Base-by-base conservation (phyloP, 1,140 invertebrate species). In the Bombus huntii region DNA sequence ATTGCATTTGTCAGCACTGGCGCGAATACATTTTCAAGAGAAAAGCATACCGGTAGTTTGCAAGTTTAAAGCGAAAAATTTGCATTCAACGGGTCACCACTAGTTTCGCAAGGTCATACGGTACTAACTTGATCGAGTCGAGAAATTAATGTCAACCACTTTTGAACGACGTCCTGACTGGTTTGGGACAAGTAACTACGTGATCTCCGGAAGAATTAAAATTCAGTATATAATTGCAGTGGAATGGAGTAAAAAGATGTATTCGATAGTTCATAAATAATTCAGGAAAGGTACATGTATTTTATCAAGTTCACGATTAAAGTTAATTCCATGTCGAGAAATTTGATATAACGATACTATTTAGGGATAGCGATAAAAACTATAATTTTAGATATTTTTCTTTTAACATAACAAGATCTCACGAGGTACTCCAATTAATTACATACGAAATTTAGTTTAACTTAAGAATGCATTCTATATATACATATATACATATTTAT, bases 81-180 rank as follows among this genome's bases (percentile, higher is more conserved):
- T 66, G 62, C 37, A 57, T 66, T 68, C 70, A 65, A 66, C 73
- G 53, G 78, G 68, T 81, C 88, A 66, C 76, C 73, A 75, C 59
- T 81, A 89, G 62, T 34, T 59, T 77, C 25, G 25, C 57, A 81
- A 84, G 88, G 85, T 90, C 81, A 84, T 47, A 44, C 39, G 81
- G 72, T 68, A 75, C 34, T 66, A 76, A 84, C n/a, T 12, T 37
- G 42, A 57, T 80, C 62, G 75, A 87, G 66, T 79, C 62, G 42
- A 78, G 85, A 84, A 89, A 83, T 77, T 77, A 82, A 75, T 71
- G 85, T 81, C 77, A 68, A 53, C n/a, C 47, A 78, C 37, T 59
- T 25, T 15, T 28, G 66, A 59, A 71, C 66, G 72, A 76, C 44
- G 66, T 76, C 25, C 42, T 53, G 47, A 6, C 74, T 53, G 28